Percentiles rank a stretch among this genome's conserved stretches.
phyloP scores from a whole-genome alignment of 2,797 vertebrate genomes.

The Fratercula arctica region DNA sequence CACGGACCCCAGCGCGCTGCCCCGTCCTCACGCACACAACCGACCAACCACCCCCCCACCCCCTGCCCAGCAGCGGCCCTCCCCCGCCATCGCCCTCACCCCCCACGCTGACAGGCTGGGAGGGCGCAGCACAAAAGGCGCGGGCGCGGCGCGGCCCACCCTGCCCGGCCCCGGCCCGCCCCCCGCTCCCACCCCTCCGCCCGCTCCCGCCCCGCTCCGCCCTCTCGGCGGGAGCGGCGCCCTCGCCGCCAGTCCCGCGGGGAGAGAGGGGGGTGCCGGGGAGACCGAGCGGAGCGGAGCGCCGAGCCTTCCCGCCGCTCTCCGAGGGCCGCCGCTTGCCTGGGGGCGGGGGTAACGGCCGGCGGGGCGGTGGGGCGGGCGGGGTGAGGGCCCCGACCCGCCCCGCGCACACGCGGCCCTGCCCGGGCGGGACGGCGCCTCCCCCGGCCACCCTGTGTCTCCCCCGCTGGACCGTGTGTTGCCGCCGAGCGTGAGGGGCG shows the following conservation, averaged over 20 bases:
- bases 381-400: neutral
- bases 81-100: neutral
- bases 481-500: too few relatives aligned
- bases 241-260: neutral
- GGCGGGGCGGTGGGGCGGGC: neutral
- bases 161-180: neutral
- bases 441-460: too few relatives aligned
- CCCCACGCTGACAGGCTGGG: neutral
- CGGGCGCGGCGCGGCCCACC: neutral
- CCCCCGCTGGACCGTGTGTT: too few relatives aligned
- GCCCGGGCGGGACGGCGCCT: neutral
- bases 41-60: too few relatives aligned
- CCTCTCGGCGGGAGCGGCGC: neutral
- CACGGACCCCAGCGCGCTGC: neutral
- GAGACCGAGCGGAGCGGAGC: neutral
- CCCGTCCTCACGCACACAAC: neutral
- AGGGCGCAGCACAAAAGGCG: conserved; percentile 20
- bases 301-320: conserved; percentile 4
- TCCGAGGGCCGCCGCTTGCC: neutral
- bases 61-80: neutral
- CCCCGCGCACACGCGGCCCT: neutral
- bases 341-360: neutral
- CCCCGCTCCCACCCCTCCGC: neutral
- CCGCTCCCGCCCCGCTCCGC: neutral
- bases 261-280: too few relatives aligned